Evolutionary conservation across 1,140 invertebrate species (phyloP).

Genomic region (Cotesia chilonis): DNA sequence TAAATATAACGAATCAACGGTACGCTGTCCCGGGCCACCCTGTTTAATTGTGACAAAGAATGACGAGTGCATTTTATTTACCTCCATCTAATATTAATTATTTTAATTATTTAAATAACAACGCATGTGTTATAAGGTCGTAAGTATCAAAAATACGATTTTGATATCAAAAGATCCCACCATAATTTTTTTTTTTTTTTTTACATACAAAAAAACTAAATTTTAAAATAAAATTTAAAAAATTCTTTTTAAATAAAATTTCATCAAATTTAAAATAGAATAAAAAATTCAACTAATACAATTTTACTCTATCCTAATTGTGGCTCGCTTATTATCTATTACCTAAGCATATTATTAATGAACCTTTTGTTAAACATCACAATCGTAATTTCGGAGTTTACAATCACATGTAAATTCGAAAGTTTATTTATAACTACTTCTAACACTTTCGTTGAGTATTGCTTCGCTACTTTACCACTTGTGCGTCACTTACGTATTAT

Average conservation of each 20-base stretch:
- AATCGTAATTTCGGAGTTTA: constrained; percentile 11
- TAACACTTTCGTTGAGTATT: constrained; percentile 1
- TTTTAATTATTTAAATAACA: constrained; percentile 1
- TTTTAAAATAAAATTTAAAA: too few relatives aligned
- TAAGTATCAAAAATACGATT: too few relatives aligned
- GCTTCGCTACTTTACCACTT: neutral
- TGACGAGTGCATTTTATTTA: constrained; percentile 34
- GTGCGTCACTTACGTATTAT: constrained; percentile 1
- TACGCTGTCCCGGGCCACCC: constrained; percentile 58
- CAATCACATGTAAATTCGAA: constrained; percentile 15
- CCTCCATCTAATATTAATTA: neutral
- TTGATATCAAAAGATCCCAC: too few relatives aligned
- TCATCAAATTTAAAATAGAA: too few relatives aligned
- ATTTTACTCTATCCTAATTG: neutral
- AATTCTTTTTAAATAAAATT: too few relatives aligned
- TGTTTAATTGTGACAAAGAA: constrained; percentile 43
- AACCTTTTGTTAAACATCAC: constrained; percentile 10
- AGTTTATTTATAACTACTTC: neutral
- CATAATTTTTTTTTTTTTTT: too few relatives aligned
- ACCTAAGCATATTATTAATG: constrained; percentile 8
- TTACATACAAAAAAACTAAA: too few relatives aligned
- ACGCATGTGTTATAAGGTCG: neutral
- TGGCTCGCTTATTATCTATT: constrained; percentile 13
- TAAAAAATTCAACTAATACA: too few relatives aligned
- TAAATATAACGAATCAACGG: constrained; percentile 31